Percentiles rank a stretch among this genome's conserved stretches.
Conservation (phyloP, 1,140 invertebrate genomes). For the Dinothrombium tinctorium region DNA sequence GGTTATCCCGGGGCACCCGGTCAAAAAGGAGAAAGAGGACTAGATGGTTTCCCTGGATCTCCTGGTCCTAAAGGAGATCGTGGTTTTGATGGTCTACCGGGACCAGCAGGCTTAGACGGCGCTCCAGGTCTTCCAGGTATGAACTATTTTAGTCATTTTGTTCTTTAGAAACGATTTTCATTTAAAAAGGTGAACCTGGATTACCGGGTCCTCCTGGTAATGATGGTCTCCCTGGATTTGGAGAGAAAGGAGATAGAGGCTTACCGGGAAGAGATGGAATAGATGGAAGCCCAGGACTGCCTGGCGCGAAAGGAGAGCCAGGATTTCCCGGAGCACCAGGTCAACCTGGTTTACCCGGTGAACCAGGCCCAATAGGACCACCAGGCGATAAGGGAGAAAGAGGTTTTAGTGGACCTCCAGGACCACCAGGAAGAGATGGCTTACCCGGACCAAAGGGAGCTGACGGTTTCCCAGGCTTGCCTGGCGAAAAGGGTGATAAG, state of each 20-base stretch:
- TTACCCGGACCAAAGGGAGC: conserved; percentile 10
- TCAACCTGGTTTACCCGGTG: conserved; percentile 6
- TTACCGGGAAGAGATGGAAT: no score
- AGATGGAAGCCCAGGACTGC: background rate
- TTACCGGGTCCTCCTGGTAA: conserved; percentile 24
- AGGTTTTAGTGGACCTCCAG: conserved; percentile 11
- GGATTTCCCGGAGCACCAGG: conserved; percentile 33
- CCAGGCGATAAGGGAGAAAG: conserved; percentile 7
- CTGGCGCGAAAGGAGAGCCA: background rate
- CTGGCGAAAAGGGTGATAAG: conserved; percentile 11
- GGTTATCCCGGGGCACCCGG: no score
- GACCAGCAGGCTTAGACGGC: background rate
- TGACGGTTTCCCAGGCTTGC: background rate
- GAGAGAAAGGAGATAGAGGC: no score
- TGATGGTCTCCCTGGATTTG: no score
- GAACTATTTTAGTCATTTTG: background rate
- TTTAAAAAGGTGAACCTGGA: background rate
- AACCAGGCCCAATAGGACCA: conserved; percentile 1
- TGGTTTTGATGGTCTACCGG: background rate
- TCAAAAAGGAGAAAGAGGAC: no score
- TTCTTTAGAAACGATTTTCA: background rate
- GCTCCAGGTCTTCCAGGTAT: background rate
- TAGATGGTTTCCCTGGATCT: background rate
- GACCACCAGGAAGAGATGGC: conserved; percentile 12
- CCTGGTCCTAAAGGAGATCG: background rate